phyloP scores from a whole-genome alignment of 2,113 vertebrate genomes.

The Mionectes macconnelli region DNA sequence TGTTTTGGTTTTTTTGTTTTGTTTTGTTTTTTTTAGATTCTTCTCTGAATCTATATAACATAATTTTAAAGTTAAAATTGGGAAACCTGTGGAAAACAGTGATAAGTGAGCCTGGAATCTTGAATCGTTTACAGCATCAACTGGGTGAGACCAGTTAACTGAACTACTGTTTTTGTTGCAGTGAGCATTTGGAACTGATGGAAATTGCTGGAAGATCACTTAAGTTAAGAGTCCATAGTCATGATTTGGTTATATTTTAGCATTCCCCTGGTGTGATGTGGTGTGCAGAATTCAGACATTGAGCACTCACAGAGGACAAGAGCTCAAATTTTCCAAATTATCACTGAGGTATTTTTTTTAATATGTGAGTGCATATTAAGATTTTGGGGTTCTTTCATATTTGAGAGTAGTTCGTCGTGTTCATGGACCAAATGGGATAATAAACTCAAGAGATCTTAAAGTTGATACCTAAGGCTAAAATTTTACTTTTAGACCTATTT shows the following conservation, averaged over 20 bases:
- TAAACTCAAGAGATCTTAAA: neutral
- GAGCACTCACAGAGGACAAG: neutral
- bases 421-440: neutral
- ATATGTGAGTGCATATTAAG: neutral
- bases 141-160: neutral
- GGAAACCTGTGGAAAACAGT: neutral
- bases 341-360: neutral
- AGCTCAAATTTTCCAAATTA: neutral
- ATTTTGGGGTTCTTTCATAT: neutral
- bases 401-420: neutral
- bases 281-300: neutral
- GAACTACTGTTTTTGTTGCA: neutral
- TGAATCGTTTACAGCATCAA: neutral
- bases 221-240: neutral
- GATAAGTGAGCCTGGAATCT: neutral
- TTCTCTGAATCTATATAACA: neutral
- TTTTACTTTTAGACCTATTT: neutral
- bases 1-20: neutral
- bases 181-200: neutral
- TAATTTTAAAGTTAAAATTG: neutral
- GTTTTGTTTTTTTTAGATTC: neutral
- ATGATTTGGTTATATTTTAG: neutral
- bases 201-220: neutral
- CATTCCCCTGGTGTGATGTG: neutral
- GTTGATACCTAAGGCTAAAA: neutral